Base-by-base conservation (phyloP, 2,888 invertebrate genomes). In the Helleia helle region DNA sequence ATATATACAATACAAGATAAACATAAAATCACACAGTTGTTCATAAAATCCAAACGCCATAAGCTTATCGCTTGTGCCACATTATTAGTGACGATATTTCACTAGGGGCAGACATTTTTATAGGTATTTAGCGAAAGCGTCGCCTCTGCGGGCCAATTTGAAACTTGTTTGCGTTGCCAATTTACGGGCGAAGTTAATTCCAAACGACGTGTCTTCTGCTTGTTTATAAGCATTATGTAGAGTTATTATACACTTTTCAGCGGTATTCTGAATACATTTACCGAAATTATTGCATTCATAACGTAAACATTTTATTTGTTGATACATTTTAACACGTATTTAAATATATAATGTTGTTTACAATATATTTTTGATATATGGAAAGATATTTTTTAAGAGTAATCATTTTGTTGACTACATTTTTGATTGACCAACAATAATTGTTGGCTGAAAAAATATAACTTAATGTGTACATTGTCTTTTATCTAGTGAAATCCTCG, bases 51-150 rank as follows among this genome's bases (percentile, higher is more conserved):
- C 7, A 12, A 4, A 24, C 57, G 59, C 58, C 38, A 2, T n/a
- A 12, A 42, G 43, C 53, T 46, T 26, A 4, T 46, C 12, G n/a
- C 42, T 52, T 54, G 43, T n/a, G 40, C 56, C 71, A 57, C 34
- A 28, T 47, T 59, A 60, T 64, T 69, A 71, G 71, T 76, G 69
- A 75, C 79, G 71, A 77, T 83, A 83, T 77, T 75, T 83, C 76
- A 83, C 75, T 52, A 63, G 50, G 65, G 66, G 67, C 68, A 71
- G 81, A 83, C 83, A 79, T 80, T 83, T 83, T 83, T 83, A 83
- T 81, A 81, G 83, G 80, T 83, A 81, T 83, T 83, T 83, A 81
- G 83, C 81, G 76, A 77, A 76, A 83, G 73, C 73, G 80, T 77
- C 79, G 73, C 76, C 68, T 71, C 75, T 69, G 62, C 75, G 67